Percentiles rank a stretch among this genome's conserved stretches.
Evolutionary conservation across 2,113 vertebrate species (phyloP).

Genomic region (Oriolus oriolus): DNA sequence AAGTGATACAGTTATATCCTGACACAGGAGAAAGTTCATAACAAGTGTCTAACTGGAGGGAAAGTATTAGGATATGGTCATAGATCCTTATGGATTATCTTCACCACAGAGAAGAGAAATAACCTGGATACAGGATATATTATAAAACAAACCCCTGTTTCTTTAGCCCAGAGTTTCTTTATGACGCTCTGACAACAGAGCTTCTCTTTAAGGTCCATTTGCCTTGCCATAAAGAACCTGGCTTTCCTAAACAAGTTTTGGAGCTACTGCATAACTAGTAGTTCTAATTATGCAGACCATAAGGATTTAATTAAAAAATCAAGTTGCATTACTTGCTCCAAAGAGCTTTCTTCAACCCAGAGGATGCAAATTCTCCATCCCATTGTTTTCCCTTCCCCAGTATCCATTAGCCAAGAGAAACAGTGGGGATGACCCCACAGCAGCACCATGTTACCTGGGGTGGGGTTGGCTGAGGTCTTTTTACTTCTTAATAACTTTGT

Average conservation of each 20-base stretch:
- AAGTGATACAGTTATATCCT: not conserved
- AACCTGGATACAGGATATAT: not conserved
- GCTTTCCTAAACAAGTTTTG: not conserved
- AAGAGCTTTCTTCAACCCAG: not conserved
- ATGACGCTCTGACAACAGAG: not conserved
- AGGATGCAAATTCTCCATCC: not conserved
- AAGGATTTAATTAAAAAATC: conserved; percentile 10
- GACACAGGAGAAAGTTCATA: not conserved
- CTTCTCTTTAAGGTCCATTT: not conserved
- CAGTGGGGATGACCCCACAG: not conserved
- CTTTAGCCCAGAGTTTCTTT: not conserved
- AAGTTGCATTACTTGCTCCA: not conserved
- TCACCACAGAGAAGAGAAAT: not conserved
- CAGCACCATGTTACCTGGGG: not conserved
- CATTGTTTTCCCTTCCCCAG: not conserved
- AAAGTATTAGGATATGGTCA: not conserved
- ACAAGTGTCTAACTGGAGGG: not conserved
- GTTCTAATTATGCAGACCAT: not conserved
- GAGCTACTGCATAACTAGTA: not conserved
- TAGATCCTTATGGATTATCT: not conserved
- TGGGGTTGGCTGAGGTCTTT: not conserved
- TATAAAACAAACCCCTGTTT: not conserved
- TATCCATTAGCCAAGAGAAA: not conserved
- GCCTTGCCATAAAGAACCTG: not conserved
- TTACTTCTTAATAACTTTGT: not conserved